phyloP scores from a whole-genome alignment of 2,888 invertebrate species.

The Dendrolimus houi region DNA sequence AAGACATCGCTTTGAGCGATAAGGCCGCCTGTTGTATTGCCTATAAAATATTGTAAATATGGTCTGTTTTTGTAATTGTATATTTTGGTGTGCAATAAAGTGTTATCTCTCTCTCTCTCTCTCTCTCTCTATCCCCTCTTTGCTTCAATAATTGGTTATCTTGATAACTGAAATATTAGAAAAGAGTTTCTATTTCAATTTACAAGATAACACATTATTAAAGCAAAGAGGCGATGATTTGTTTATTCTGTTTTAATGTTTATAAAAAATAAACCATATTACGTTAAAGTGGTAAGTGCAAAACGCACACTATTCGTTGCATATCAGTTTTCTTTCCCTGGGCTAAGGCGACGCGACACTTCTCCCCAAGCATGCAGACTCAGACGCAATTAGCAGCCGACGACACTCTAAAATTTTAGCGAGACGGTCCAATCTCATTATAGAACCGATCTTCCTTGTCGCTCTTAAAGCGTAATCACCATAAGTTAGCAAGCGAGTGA shows the following conservation, averaged over 20 bases:
- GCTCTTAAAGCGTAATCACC: constrained; percentile 74
- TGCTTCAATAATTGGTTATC: too few relatives aligned
- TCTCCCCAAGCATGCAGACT: constrained; percentile 34
- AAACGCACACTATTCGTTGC: constrained; percentile 16
- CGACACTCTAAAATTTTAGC: constrained; percentile 73
- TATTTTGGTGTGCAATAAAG: too few relatives aligned
- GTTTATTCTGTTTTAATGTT: constrained; percentile 4
- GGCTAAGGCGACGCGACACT: constrained; percentile 10
- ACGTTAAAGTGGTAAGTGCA: constrained; percentile 30
- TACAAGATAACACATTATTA: too few relatives aligned
- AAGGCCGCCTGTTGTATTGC: too few relatives aligned
- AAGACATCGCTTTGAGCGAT: too few relatives aligned
- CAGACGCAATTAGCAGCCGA: constrained; percentile 69
- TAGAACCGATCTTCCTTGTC: constrained; percentile 72
- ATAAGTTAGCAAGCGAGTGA: constrained; percentile 73
- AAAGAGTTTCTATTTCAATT: too few relatives aligned
- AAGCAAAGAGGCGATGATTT: too few relatives aligned
- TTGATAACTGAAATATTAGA: too few relatives aligned
- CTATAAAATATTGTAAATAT: too few relatives aligned
- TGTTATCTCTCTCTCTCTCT: too few relatives aligned
- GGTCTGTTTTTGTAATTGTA: too few relatives aligned
- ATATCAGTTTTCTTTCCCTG: constrained; percentile 7
- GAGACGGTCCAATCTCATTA: constrained; percentile 74
- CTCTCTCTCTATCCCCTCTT: too few relatives aligned
- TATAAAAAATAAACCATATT: constrained; percentile 43